Evolutionary conservation across 2,797 vertebrate species (phyloP).

Genomic region (Pterois miles): DNA sequence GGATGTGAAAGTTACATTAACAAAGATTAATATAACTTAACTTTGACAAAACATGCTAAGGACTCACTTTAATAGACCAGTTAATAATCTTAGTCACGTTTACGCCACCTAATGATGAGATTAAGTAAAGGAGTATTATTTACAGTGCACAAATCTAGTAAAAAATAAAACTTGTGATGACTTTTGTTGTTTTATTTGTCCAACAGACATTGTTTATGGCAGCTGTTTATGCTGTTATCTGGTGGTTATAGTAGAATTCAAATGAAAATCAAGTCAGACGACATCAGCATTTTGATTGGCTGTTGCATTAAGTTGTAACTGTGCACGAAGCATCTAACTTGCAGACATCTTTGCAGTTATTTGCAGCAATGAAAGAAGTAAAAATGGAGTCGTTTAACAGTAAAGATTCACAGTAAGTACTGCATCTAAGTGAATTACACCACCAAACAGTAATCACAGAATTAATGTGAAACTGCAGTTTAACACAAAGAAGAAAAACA

Average conservation of each 20-base stretch:
- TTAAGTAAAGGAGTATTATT: neutral
- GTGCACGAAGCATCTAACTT: neutral
- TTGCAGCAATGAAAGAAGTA: neutral
- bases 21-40: neutral
- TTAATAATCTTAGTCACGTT: neutral
- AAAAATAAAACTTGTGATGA: no score
- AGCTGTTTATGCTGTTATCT: neutral
- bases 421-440: neutral
- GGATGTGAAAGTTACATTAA: neutral
- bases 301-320: neutral
- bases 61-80: neutral
- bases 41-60: neutral
- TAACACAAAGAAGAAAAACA: neutral
- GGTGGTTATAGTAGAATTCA: neutral
- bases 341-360: neutral
- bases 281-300: neutral
- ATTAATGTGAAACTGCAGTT: no score
- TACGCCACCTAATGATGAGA: neutral
- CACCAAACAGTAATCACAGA: no score
- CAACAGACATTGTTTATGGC: no score
- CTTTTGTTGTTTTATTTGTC: neutral
- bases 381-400: neutral
- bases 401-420: neutral
- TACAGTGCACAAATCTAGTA: neutral
- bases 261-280: neutral